A percentile compares a stretch with the other conserved stretches of the same genome.
phyloP scores from a whole-genome alignment of 2,797 vertebrate genomes.

The Phrynocephalus guinanensis region DNA sequence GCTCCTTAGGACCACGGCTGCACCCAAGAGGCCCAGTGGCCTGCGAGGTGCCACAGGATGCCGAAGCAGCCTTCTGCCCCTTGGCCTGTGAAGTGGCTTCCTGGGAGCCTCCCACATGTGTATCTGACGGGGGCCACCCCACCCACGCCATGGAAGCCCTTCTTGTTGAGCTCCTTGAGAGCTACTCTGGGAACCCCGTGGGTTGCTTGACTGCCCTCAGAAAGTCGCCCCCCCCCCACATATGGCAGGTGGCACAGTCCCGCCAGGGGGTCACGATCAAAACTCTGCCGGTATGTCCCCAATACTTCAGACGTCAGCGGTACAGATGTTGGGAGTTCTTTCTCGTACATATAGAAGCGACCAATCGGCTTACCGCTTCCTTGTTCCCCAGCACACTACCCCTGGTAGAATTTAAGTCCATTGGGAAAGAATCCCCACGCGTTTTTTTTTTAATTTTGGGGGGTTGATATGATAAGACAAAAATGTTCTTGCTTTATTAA shows the following conservation, averaged over 20 bases:
- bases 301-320: too few relatives aligned
- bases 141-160: not conserved
- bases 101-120: not conserved
- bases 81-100: not conserved
- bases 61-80: not conserved
- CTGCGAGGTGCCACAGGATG: not conserved
- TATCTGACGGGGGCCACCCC: not conserved
- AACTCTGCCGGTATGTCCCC: not conserved
- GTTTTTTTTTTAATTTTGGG: not conserved
- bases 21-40: too few relatives aligned
- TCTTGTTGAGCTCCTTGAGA: not conserved
- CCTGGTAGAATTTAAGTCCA: not conserved
- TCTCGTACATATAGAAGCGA: rapidly evolving
- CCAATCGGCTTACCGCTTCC: not conserved
- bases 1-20: too few relatives aligned
- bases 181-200: not conserved
- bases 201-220: not conserved
- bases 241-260: not conserved
- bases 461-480: not conserved
- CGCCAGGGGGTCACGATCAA: rapidly evolving
- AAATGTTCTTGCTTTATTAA: not conserved
- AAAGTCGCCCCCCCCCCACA: not conserved
- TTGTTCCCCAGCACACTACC: too few relatives aligned
- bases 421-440: too few relatives aligned
- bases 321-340: too few relatives aligned